Percentiles rank a stretch among this genome's conserved stretches.
Conservation (phyloP, 2,113 vertebrate genomes). For the Astatoreochromis straeleni region DNA sequence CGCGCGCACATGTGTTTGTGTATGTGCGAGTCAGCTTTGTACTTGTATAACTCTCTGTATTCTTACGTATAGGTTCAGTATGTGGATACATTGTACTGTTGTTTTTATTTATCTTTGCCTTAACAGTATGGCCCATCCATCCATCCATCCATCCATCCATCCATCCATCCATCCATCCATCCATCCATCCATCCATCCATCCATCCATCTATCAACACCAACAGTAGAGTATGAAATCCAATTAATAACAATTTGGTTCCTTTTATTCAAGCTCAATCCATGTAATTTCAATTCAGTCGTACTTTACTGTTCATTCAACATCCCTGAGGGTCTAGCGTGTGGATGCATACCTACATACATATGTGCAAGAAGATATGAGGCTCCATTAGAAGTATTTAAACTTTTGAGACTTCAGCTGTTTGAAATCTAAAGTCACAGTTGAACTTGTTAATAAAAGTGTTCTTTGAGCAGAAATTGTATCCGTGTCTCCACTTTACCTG, state of each 20-base stretch:
- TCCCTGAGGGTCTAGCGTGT: neutral
- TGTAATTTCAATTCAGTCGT: neutral
- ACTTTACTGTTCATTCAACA: neutral
- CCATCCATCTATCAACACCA: neutral
- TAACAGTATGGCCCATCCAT: neutral
- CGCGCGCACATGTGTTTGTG: neutral
- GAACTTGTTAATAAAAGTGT: neutral
- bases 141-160: neutral
- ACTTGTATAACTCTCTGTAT: conserved; percentile 16
- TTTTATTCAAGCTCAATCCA: neutral
- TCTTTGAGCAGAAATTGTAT: neutral
- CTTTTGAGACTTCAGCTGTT: neutral
- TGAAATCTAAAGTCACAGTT: neutral
- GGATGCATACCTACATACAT: neutral
- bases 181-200: neutral
- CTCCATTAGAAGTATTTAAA: neutral
- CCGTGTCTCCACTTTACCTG: neutral
- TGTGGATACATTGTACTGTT: neutral
- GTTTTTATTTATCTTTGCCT: neutral
- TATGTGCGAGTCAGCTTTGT: conserved; percentile 32
- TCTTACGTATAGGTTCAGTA: neutral
- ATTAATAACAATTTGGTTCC: neutral
- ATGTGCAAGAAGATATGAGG: neutral
- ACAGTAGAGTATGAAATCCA: neutral
- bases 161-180: neutral